phyloP scores from a whole-genome alignment of 2,888 invertebrate species.

The Colostygia pectinataria region DNA sequence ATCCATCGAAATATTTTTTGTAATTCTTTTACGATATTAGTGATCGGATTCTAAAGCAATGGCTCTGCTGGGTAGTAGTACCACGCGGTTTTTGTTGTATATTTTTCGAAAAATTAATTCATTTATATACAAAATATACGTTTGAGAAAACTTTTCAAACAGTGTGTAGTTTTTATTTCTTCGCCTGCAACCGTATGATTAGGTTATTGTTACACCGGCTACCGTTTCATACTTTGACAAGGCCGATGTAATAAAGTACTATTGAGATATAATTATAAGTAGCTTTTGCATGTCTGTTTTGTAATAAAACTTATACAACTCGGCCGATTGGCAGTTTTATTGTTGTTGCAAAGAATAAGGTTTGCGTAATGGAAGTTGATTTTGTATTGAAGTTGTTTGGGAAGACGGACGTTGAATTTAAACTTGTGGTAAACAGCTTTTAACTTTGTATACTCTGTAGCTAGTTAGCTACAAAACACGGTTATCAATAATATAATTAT shows the following conservation, averaged over 20 bases:
- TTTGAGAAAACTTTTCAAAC: slow-evolving; percentile 8
- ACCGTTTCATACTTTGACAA: slow-evolving; percentile 72
- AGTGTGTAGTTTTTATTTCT: slow-evolving; percentile 49
- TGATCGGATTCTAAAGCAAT: too few relatives aligned
- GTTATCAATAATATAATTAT: not conserved
- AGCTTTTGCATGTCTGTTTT: slow-evolving; percentile 43
- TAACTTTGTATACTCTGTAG: slow-evolving; percentile 8
- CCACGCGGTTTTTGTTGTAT: not conserved
- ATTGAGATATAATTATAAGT: slow-evolving; percentile 63
- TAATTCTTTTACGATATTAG: too few relatives aligned
- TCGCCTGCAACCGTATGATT: slow-evolving; percentile 63
- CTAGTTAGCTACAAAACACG: not conserved
- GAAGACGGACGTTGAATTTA: slow-evolving; percentile 19
- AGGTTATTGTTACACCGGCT: slow-evolving; percentile 69
- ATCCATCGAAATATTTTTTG: too few relatives aligned
- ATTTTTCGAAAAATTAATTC: not conserved
- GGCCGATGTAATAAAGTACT: slow-evolving; percentile 62
- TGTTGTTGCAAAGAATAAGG: slow-evolving; percentile 25
- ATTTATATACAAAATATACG: not conserved
- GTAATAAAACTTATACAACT: slow-evolving; percentile 46
- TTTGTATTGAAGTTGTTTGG: slow-evolving; percentile 23
- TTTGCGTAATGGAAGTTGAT: slow-evolving; percentile 24
- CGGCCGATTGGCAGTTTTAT: slow-evolving; percentile 36
- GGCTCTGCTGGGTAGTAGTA: too few relatives aligned
- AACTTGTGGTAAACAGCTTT: slow-evolving; percentile 9